phyloP scores from a whole-genome alignment of 2,113 vertebrate genomes.

The Phrynocephalus versicolor region DNA sequence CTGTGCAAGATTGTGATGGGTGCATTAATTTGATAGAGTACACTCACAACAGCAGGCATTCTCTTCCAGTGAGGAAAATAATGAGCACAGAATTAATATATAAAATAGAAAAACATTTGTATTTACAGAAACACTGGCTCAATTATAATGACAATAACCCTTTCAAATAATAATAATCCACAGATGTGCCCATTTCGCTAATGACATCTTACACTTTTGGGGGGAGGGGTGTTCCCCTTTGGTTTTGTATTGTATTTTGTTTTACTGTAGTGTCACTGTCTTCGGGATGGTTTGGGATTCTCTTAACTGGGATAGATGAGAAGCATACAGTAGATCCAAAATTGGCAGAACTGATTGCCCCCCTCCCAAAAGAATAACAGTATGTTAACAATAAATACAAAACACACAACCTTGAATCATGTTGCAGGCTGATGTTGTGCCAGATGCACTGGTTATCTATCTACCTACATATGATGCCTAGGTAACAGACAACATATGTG shows the following conservation, averaged over 20 bases:
- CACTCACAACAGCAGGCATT: background rate
- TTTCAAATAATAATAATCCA: background rate
- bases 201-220: background rate
- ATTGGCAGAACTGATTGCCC: background rate
- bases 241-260: too few relatives aligned
- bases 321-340: background rate
- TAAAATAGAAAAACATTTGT: slow-evolving; percentile 13
- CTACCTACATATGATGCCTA: too few relatives aligned
- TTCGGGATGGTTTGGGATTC: background rate
- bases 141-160: background rate
- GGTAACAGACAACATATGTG: background rate
- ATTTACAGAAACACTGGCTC: slow-evolving; percentile 9
- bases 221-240: too few relatives aligned
- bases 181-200: background rate
- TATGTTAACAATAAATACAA: background rate
- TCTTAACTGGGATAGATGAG: background rate
- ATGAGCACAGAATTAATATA: slow-evolving; percentile 20
- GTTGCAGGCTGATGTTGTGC: background rate
- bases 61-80: slow-evolving; percentile 20
- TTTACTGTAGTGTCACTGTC: background rate
- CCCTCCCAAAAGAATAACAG: too few relatives aligned
- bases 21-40: slow-evolving; percentile 41
- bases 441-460: background rate
- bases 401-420: too few relatives aligned
- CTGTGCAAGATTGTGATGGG: slow-evolving; percentile 19